Base-by-base conservation (phyloP, 2,113 vertebrate genomes). In the Passer domesticus region DNA sequence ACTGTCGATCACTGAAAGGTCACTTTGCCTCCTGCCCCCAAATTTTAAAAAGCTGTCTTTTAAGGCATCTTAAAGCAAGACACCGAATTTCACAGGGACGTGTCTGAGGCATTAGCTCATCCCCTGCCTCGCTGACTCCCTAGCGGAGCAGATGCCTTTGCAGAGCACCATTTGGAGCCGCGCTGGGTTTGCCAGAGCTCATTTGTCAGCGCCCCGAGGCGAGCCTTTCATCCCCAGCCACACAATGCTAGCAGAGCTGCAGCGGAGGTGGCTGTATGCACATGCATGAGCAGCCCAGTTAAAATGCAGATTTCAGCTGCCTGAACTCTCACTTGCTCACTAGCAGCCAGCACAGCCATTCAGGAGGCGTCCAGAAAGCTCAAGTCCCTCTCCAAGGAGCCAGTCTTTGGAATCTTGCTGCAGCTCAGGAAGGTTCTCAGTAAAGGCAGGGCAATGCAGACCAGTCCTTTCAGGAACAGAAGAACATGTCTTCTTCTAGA, bases 171-270 rank as follows among this genome's bases (percentile, higher is more conserved):
- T 80, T 83, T 60, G 44, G 75, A 92, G 90, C 63, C 83, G 53
- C 63, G 24, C 60, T n/a, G 1, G 18, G 27, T 49, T 90, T 93
- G 86, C 90, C 90, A 88, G 76, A 58, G 59, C 79, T 94, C 88
- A 73, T 96, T 94, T 95, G 85, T 93, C 79, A 94, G 90, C 24
- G 46, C 94, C 96, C 75, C 6, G 43, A 83, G 90, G 90, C 90
- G 50, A 95, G 68, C 68, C 86, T 96, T 97, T 97, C 90, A 95
- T 97, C 90, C 94, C 77, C 37, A 46, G 79, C 63, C 85, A 24
- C 88, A 67, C 62, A 90, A 73, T 17, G 90, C 68, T n/a, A 90
- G 79, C 73, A 72, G 81, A 78, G 76, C 70, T 73, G 67, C 67
- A 24, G 55, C 16, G 46, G 74, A 90, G 85, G 74, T 88, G 82